Conservation (phyloP, 2,888 invertebrate genomes). For the Torymus texanus region DNA sequence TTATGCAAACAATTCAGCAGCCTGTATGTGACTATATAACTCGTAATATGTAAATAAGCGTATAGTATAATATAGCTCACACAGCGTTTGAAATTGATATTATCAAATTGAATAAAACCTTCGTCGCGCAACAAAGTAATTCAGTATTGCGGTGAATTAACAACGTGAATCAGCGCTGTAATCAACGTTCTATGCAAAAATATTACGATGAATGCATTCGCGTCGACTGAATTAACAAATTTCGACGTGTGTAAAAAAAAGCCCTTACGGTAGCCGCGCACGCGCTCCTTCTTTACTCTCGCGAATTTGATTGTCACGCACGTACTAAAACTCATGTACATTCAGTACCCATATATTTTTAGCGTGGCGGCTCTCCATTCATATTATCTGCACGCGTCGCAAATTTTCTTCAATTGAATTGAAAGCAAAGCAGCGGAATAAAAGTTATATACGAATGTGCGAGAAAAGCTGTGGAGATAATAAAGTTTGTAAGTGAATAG, state of each 20-base stretch:
- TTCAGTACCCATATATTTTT: conserved; percentile 3
- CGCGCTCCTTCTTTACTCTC: neutral
- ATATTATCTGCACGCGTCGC: conserved; percentile 19
- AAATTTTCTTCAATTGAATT: conserved; percentile 27
- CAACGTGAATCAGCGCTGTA: neutral
- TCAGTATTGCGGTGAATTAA: neutral
- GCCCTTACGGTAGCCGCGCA: neutral
- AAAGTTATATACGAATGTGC: neutral
- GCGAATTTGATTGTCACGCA: conserved; percentile 30
- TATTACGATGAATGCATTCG: neutral
- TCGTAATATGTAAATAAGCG: too few species aligned
- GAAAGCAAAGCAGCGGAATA: neutral
- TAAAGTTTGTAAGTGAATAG: too few species aligned
- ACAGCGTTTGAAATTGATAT: too few species aligned
- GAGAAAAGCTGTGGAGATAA: too few species aligned
- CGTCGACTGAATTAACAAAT: conserved; percentile 9
- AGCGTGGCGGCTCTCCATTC: conserved; percentile 5
- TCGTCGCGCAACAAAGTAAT: too few species aligned
- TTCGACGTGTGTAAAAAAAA: conserved; percentile 23
- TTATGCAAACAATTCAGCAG: too few species aligned
- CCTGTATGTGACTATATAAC: too few species aligned
- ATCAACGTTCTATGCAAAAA: neutral
- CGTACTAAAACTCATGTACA: conserved; percentile 18
- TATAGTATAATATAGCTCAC: too few species aligned
- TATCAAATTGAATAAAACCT: too few species aligned